Base-by-base conservation (phyloP, 2,113 vertebrate genomes). In the Dromaius novaehollandiae region DNA sequence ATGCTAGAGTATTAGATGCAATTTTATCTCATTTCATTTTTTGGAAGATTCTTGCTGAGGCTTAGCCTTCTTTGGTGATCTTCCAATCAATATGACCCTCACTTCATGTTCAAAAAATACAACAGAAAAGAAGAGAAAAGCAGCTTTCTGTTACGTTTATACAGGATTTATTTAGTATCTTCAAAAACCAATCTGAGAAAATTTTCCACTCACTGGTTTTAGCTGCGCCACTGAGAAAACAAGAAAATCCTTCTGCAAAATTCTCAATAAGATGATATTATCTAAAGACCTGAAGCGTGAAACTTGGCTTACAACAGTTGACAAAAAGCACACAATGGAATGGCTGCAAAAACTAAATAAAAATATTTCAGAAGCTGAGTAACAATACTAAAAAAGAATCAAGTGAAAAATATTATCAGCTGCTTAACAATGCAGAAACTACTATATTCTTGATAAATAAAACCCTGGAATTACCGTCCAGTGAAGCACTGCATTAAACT, bases 141-240 rank as follows among this genome's bases (percentile, higher is more conserved):
- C 97, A 98, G 98, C 97, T 96, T 97, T 97, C 97, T 97, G 97
- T 98, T 98, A 98, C 96, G 97, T 97, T 98, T 97, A 98, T 96
- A 98, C 97, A 98, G 98, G 98, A 99, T 98, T 98, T 98, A 98
- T 98, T 98, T 98, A 98, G 97, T 96, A 98, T 97, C 98, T 98
- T 98, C 98, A 98, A 98, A 98, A 99, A 98, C 97, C 99, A 99
- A 99, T 99, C 98, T 98, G 97, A 98, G 97, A 98, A 98, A 99
- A 99, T 99, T 98, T 99, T 99, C 98, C 99, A 98, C 98, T 98
- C 98, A 97, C 98, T 99, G 99, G 98, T 98, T 98, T 98, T 98
- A 97, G 96, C 98, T 98, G 97, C 97, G 98, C 97, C 98, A 98
- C 98, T 89, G 80, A 98, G 98, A 99, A 98, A 98, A 99, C 98